A percentile compares a stretch with the other conserved stretches of the same genome.
Evolutionary conservation across 2,888 invertebrate genomes (phyloP).

Genomic region (Trachelus troglodyta): DNA sequence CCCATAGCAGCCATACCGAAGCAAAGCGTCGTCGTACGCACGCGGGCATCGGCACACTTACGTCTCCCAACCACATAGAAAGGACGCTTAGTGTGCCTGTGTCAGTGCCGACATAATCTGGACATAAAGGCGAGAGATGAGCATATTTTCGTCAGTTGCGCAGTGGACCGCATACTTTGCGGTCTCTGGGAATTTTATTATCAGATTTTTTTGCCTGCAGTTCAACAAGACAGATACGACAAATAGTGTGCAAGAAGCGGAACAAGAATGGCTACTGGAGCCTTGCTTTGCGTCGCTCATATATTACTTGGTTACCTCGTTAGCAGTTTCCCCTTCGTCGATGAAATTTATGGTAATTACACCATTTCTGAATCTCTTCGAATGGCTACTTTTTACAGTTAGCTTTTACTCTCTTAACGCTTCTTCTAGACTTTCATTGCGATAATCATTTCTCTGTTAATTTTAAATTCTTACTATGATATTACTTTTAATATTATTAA

Average conservation of each 20-base stretch:
- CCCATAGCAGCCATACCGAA: too few species aligned
- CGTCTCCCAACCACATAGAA: too few species aligned
- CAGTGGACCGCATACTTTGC: background rate
- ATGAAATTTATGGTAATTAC: background rate
- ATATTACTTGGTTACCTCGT: background rate
- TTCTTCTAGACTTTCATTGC: background rate
- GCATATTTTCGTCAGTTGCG: background rate
- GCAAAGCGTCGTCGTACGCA: too few species aligned
- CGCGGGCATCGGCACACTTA: too few species aligned
- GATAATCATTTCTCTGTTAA: background rate
- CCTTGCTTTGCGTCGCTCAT: background rate
- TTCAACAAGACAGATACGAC: background rate
- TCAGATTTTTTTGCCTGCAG: background rate
- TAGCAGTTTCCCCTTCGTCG: background rate
- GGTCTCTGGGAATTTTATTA: background rate
- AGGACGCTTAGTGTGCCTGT: too few species aligned
- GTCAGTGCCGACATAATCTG: too few species aligned
- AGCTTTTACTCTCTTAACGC: too few species aligned
- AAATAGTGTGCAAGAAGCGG: background rate
- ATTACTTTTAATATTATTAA: background rate
- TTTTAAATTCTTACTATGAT: background rate
- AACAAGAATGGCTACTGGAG: background rate
- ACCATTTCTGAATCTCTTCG: background rate
- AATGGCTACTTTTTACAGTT: too few species aligned
- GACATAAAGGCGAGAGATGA: background rate